Conservation (phyloP, 2,113 vertebrate genomes). For the Cheirogaleus medius region DNA sequence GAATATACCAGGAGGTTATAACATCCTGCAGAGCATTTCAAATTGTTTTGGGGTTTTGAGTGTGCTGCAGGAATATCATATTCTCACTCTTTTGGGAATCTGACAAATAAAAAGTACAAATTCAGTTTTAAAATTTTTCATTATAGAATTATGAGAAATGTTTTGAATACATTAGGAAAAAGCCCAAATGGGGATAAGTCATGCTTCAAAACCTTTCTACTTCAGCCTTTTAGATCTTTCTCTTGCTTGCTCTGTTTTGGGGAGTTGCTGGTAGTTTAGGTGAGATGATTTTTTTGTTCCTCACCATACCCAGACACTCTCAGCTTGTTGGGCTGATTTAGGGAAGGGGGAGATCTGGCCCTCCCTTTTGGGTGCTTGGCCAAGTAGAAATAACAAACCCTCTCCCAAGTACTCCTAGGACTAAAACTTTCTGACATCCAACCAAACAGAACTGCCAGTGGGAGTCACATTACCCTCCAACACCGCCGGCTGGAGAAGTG, state of each 20-base stretch:
- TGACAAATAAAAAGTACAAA: constrained; percentile 31
- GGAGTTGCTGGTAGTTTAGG: neutral
- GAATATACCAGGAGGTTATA: neutral
- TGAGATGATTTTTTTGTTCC: neutral
- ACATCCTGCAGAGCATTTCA: constrained; percentile 6
- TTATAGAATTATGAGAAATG: constrained; percentile 5
- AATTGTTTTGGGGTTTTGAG: constrained; percentile 21
- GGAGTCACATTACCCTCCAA: neutral
- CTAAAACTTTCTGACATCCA: neutral
- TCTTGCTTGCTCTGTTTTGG: neutral
- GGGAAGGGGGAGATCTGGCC: neutral
- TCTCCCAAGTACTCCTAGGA: neutral
- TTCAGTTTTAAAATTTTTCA: constrained; percentile 7
- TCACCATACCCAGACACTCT: neutral
- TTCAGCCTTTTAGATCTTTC: neutral
- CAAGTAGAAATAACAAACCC: neutral
- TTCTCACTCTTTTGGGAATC: constrained; percentile 15
- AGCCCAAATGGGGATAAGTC: neutral
- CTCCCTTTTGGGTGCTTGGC: neutral
- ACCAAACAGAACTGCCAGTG: neutral
- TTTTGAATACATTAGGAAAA: constrained; percentile 8
- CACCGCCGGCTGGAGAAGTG: neutral
- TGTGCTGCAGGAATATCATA: constrained; percentile 7
- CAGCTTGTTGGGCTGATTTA: neutral
- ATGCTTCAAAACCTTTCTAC: neutral